Percentiles rank a stretch among this genome's conserved stretches.
Conservation (phyloP, 2,888 invertebrate genomes). For the Strigamia transsilvanica region DNA sequence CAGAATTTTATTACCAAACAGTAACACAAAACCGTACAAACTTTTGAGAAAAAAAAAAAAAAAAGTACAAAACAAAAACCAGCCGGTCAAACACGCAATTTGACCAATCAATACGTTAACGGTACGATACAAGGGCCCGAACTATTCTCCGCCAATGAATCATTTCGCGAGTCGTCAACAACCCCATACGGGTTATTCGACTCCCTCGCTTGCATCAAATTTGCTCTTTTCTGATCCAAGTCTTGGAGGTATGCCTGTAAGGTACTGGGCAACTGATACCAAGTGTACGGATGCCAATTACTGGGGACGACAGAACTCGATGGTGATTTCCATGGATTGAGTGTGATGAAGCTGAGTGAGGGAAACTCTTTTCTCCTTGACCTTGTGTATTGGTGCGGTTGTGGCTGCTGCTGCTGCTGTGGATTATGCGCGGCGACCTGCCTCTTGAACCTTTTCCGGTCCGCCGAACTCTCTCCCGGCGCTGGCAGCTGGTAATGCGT, state of each 20-base stretch:
- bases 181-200: not conserved
- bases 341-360: not conserved
- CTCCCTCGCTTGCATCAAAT: not conserved
- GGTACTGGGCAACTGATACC: not conserved
- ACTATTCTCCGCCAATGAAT: not conserved
- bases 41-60: too few species aligned
- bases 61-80: too few species aligned
- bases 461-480: not conserved
- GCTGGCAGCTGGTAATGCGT: not conserved
- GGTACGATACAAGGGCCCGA: not conserved
- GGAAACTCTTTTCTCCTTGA: not conserved
- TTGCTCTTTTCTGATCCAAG: not conserved
- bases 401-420: too few species aligned
- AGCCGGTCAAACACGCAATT: not conserved
- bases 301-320: not conserved
- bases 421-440: too few species aligned
- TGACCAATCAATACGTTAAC: not conserved
- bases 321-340: not conserved
- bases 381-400: too few species aligned
- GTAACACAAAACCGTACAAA: too few species aligned
- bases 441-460: not conserved
- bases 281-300: not conserved
- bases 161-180: not conserved
- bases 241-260: not conserved
- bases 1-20: too few species aligned